These are phyloP conservation scores for Cyanistes caeruleus DNA, from an alignment of 2,113 vertebrate genomes.

Conservation along the genomic window DNA sequence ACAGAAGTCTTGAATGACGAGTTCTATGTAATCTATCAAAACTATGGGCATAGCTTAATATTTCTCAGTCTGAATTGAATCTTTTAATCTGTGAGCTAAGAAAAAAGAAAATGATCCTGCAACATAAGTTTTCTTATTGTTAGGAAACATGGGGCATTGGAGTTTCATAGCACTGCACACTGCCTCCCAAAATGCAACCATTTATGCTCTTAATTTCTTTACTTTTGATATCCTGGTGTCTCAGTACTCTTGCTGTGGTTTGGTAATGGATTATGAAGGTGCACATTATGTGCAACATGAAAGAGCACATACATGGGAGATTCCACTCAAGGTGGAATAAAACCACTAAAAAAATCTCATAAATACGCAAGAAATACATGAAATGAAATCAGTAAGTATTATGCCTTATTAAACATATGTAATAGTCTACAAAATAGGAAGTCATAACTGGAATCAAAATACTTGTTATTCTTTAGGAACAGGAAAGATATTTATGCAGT, in stretches of 20 bases:
- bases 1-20: neutral
- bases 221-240: neutral
- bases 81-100: neutral
- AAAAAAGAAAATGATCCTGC: accelerated
- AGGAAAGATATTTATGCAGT: neutral
- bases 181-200: neutral
- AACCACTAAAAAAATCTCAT: neutral
- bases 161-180: neutral
- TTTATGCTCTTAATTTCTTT: neutral
- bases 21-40: neutral
- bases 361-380: neutral
- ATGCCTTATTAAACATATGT: neutral
- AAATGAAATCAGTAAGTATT: neutral
- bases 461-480: neutral
- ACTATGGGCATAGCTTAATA: neutral
- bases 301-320: neutral
- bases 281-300: neutral
- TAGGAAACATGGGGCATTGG: neutral
- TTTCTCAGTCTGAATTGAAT: neutral
- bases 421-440: neutral
- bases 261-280: neutral
- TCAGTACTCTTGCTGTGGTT: neutral
- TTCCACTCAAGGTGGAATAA: neutral
- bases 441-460: neutral
- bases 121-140: neutral